phyloP scores from a whole-genome alignment of 92 coral and sea anemone species.

The Epizoanthus ramosus region DNA sequence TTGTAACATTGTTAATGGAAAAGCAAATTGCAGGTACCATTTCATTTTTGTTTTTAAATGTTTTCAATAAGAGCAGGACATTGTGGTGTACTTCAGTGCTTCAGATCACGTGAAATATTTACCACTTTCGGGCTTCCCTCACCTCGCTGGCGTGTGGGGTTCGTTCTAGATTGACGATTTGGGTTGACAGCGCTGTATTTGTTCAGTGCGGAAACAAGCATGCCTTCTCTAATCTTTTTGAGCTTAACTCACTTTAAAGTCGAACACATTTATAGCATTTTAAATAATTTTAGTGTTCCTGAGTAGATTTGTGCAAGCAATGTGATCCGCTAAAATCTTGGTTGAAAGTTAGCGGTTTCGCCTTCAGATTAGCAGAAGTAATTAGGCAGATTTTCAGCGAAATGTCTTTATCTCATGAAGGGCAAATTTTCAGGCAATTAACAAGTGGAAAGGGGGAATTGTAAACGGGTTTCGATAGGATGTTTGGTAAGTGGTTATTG shows the following conservation, averaged over 20 bases:
- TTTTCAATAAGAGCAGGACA: constrained; percentile 15
- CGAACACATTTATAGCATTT: neutral
- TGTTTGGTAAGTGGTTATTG: neutral
- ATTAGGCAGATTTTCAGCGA: constrained; percentile 3
- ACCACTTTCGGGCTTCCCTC: constrained; percentile 38
- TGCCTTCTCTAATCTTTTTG: constrained; percentile 24
- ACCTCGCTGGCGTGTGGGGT: constrained; percentile 2
- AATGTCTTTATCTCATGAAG: constrained; percentile 1
- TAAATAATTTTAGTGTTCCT: neutral
- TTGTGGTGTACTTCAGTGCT: constrained; percentile 14
- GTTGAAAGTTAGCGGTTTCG: neutral
- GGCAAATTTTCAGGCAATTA: constrained; percentile 23
- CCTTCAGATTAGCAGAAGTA: neutral
- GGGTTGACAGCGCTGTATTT: constrained; percentile 61
- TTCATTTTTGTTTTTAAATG: constrained; percentile 13
- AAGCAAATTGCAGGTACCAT: constrained; percentile 79
- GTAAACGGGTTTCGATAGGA: neutral
- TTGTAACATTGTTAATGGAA: constrained; percentile 56
- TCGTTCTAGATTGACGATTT: constrained; percentile 8
- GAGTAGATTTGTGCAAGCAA: neutral
- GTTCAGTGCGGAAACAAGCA: constrained; percentile 34
- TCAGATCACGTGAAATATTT: constrained; percentile 59
- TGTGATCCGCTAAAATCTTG: neutral
- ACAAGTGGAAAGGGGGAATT: neutral
- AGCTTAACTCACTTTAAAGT: constrained; percentile 7